phyloP scores from a whole-genome alignment of 2,797 vertebrate genomes.

The Iguana delicatissima region DNA sequence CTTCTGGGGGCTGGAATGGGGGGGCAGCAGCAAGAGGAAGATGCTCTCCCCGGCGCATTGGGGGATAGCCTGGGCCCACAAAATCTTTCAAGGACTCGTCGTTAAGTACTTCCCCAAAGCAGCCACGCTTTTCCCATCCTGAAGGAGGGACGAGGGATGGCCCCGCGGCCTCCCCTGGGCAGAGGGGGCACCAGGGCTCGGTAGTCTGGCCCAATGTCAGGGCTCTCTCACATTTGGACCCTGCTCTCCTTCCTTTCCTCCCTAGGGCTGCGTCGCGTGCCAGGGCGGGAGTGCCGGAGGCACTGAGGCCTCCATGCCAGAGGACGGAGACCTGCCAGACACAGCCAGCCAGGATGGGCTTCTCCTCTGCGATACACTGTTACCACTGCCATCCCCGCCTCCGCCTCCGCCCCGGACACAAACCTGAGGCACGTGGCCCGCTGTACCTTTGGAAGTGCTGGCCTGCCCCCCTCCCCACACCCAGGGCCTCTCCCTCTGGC shows the following conservation, averaged over 20 bases:
- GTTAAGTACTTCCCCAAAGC: background rate
- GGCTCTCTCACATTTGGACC: background rate
- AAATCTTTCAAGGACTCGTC: no score
- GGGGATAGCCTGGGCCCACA: no score
- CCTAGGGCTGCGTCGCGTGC: constrained; percentile 70
- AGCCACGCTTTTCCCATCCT: background rate
- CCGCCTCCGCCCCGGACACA: background rate
- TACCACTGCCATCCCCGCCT: rapidly evolving
- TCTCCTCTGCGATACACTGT: background rate
- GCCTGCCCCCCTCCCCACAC: background rate
- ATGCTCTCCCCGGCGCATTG: no score
- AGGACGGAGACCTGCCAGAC: background rate
- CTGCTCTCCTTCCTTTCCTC: background rate
- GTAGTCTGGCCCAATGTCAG: no score
- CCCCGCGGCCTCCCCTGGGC: no score
- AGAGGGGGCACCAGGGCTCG: no score
- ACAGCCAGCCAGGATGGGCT: constrained; percentile 17
- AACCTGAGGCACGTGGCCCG: constrained; percentile 29
- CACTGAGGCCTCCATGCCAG: background rate
- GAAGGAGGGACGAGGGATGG: background rate
- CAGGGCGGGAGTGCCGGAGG: background rate
- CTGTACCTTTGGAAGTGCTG: constrained; percentile 28
- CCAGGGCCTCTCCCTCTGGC: constrained; percentile 30
- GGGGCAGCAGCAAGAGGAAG: background rate
- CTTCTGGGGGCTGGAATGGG: background rate